Evolutionary conservation across 1,140 invertebrate species (phyloP), one percentile per base, ranked within the genome.

Genomic region (Augochlora pura): DNA sequence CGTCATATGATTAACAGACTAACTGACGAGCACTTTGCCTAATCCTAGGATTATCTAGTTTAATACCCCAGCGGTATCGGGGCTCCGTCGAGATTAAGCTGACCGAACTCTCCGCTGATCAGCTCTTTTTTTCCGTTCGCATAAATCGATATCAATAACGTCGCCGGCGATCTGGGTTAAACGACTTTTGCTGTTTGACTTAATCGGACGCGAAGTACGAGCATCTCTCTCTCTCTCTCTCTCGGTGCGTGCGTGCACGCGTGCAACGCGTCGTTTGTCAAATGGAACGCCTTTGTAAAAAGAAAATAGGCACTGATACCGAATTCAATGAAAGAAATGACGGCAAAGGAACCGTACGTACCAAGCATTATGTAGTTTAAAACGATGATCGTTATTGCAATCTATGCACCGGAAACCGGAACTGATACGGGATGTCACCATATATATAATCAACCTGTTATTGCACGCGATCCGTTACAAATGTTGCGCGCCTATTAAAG

Each of bases 41-140:
- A 74, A 89, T 88, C 83, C 72, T 32, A n/a, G 83, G 88, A 89
- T 88, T 87, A 88, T 89, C 87, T 81, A 83, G 66, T 77, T 74
- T 86, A 80, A 83, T 85, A 84, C 74, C 64, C 59, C 46, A 65
- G 60, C 81, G 69, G 72, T 82, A 86, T 89, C 77, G 59, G 69
- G 76, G 66, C 79, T 73, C 75, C 75, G 71, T 52, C 52, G 49
- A 75, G 83, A 84, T 87, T 85, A 84, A 82, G 67, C 54, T 64
- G 78, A 69, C 81, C 80, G 71, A 81, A 79, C 80, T 70, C 77
- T 69, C 8, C 49, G 49, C 64, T n/a, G 69, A 78, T 72, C 62
- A 78, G 60, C 46, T 66, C 60, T 66, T 76, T 67, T 54, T n/a
- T 67, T 18, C 23, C 8, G 23, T 66, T 79, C 54, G 14, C 39